A percentile compares a stretch with the other conserved stretches of the same genome.
Conservation (phyloP, 2,113 vertebrate species). For the Macroglossus sobrinus region DNA sequence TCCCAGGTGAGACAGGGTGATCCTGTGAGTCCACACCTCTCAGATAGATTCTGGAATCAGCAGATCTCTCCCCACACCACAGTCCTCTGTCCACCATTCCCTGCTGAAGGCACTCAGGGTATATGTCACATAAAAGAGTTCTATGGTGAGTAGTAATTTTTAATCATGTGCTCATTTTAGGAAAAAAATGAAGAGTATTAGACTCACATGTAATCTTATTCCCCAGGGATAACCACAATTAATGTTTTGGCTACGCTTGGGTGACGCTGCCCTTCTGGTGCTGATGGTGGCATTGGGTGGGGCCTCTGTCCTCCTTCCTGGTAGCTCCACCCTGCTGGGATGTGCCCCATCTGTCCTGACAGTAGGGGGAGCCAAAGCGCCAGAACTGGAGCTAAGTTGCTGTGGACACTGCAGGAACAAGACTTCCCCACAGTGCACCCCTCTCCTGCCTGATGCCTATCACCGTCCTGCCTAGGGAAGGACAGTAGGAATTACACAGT, state of each 20-base stretch:
- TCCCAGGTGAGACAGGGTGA: constrained; percentile 87
- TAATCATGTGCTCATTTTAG: background rate
- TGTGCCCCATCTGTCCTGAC: background rate
- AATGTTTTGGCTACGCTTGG: background rate
- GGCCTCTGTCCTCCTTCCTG: background rate
- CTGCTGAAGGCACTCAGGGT: background rate
- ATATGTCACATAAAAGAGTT: background rate
- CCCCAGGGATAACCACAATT: background rate
- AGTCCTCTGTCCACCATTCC: background rate
- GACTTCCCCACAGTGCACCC: background rate
- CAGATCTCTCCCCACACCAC: background rate
- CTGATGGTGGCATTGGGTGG: background rate
- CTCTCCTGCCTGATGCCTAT: background rate
- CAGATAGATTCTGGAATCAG: background rate
- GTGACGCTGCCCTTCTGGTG: background rate
- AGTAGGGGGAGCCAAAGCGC: constrained; percentile 59
- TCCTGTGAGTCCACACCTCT: background rate
- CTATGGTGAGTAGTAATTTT: background rate
- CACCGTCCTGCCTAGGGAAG: background rate
- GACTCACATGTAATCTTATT: background rate
- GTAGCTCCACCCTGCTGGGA: background rate
- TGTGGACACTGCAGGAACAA: background rate
- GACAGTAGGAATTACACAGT: background rate
- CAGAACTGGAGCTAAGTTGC: background rate
- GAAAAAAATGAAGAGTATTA: background rate